These are phyloP conservation scores for Dione juno DNA, from an alignment of 2,888 invertebrate species.

Conservation along the genomic window DNA sequence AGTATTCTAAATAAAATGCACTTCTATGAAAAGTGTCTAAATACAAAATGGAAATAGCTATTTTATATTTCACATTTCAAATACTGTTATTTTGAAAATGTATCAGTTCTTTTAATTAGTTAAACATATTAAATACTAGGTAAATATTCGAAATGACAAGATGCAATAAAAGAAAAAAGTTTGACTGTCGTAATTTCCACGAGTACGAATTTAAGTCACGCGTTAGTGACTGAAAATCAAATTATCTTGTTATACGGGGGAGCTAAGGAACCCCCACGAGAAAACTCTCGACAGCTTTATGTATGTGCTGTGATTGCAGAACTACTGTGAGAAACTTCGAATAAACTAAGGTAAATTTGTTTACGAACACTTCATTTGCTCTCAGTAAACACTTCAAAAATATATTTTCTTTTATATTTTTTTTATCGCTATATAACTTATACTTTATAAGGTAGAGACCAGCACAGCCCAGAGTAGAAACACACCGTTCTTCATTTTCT, in stretches of 20 bases:
- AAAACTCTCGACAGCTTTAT: constrained; percentile 17
- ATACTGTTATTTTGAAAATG: too few species aligned
- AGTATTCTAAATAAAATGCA: too few species aligned
- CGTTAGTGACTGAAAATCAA: constrained; percentile 22
- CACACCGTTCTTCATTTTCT: too few species aligned
- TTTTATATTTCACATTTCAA: too few species aligned
- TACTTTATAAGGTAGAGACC: not conserved
- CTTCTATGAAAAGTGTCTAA: too few species aligned
- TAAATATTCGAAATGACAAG: constrained; percentile 1
- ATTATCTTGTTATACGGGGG: constrained; percentile 25
- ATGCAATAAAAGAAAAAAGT: not conserved
- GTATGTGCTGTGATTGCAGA: constrained; percentile 20
- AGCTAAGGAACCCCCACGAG: constrained; percentile 21
- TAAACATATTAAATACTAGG: too few species aligned
- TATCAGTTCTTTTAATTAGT: too few species aligned
- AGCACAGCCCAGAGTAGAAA: too few species aligned
- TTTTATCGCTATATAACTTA: not conserved
- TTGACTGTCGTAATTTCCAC: not conserved
- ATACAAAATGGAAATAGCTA: too few species aligned
- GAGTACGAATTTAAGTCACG: not conserved
- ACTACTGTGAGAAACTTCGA: constrained; percentile 3
- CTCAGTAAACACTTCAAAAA: not conserved
- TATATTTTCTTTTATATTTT: not conserved
- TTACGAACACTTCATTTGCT: not conserved
- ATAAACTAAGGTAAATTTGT: constrained; percentile 3